These are phyloP conservation scores for Sesamia inferens DNA, from an alignment of 2,888 invertebrate species.

Conservation along the genomic window DNA sequence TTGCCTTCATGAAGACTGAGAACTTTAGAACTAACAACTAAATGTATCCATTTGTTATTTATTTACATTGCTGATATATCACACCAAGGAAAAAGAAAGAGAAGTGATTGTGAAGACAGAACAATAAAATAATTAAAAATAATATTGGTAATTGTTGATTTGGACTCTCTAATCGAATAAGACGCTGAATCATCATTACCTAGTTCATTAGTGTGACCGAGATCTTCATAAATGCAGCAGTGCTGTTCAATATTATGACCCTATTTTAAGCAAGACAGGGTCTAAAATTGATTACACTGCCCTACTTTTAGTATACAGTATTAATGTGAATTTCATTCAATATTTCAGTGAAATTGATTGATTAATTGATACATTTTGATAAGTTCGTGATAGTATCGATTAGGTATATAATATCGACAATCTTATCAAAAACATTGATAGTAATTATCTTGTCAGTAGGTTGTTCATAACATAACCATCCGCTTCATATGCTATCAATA, in stretches of 20 bases:
- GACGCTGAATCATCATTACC: slow-evolving; percentile 37
- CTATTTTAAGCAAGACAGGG: not conserved
- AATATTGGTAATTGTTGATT: slow-evolving; percentile 12
- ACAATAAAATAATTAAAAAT: not conserved
- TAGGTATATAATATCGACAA: not conserved
- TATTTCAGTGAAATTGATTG: slow-evolving; percentile 21
- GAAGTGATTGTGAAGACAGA: not conserved
- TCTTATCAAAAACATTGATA: slow-evolving; percentile 22
- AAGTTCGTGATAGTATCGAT: slow-evolving; percentile 35
- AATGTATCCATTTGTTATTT: too few species aligned
- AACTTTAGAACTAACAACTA: not conserved
- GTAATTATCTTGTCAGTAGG: slow-evolving; percentile 32
- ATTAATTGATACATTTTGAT: slow-evolving; percentile 40
- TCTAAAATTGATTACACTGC: not conserved
- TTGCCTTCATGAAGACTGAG: slow-evolving; percentile 6
- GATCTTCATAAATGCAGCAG: slow-evolving; percentile 5
- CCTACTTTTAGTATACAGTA: not conserved
- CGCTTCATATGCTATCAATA: slow-evolving; percentile 11
- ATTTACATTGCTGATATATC: not conserved
- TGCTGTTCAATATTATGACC: not conserved
- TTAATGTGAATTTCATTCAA: slow-evolving; percentile 22
- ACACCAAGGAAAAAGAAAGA: not conserved
- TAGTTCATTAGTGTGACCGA: too few species aligned
- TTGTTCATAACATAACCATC: slow-evolving; percentile 8
- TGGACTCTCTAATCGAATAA: slow-evolving; percentile 28